Percentiles rank a stretch among this genome's conserved stretches.
phyloP scores from a whole-genome alignment of 2,888 invertebrate species.

The Blera fallax region DNA sequence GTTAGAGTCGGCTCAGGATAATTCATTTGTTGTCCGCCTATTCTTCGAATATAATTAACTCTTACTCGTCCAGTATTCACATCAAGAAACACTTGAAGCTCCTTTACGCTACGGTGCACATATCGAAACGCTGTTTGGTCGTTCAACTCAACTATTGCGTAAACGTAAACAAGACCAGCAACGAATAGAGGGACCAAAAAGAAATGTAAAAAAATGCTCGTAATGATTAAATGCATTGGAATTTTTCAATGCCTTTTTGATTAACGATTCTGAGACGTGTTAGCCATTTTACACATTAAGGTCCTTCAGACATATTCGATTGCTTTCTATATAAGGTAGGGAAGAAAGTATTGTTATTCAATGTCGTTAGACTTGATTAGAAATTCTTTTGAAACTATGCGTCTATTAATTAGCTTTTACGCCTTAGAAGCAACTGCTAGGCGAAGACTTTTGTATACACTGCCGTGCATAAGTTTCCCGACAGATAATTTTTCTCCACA shows the following conservation, averaged over 20 bases:
- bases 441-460: too few species aligned
- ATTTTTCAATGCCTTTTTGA: conserved; percentile 2
- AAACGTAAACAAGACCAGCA: conserved; percentile 3
- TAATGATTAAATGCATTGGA: conserved; percentile 23
- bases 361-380: too few species aligned
- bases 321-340: too few species aligned
- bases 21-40: background rate
- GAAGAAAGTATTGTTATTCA: too few species aligned
- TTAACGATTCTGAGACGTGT: background rate
- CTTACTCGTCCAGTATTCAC: conserved; percentile 7
- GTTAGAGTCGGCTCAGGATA: background rate
- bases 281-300: background rate
- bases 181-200: background rate
- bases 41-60: background rate
- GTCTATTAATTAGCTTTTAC: too few species aligned
- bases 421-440: too few species aligned
- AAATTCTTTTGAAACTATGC: too few species aligned
- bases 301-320: background rate
- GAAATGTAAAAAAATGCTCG: background rate
- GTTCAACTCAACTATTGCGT: conserved; percentile 4
- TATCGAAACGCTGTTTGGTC: conserved; percentile 27
- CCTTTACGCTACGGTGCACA: conserved; percentile 24
- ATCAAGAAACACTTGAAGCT: conserved; percentile 7
- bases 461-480: too few species aligned
- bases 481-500: too few species aligned